phyloP scores from a whole-genome alignment of 1,140 invertebrate genomes.

The Carposina sasakii region DNA sequence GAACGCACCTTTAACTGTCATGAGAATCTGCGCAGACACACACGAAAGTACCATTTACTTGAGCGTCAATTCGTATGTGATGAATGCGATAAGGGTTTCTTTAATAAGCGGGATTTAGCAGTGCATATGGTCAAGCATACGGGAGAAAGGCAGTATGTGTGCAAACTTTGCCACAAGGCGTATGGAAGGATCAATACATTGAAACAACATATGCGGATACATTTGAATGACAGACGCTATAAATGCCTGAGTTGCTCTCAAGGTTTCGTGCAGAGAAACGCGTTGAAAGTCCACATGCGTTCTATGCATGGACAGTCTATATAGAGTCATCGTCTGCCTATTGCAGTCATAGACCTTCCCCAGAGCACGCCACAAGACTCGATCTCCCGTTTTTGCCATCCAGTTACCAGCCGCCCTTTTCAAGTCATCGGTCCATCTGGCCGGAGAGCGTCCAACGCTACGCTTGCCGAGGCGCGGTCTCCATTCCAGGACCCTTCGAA shows the following conservation, averaged over 20 bases:
- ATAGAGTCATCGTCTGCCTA: too few species aligned
- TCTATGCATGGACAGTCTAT: constrained; percentile 24
- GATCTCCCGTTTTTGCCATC: too few species aligned
- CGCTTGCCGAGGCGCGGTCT: too few species aligned
- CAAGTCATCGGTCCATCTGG: too few species aligned
- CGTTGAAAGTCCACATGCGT: constrained; percentile 30
- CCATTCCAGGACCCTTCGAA: too few species aligned
- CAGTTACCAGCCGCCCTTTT: too few species aligned
- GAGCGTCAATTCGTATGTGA: constrained; percentile 14
- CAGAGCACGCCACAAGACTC: too few species aligned
- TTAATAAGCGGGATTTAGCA: constrained; percentile 28
- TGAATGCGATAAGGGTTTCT: constrained; percentile 24
- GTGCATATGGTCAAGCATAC: constrained; percentile 72
- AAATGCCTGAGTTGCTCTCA: constrained; percentile 57
- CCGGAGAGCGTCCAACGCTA: too few species aligned
- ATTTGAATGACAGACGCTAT: constrained; percentile 58
- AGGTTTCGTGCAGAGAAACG: constrained; percentile 41
- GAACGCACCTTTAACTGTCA: constrained; percentile 20
- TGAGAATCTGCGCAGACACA: constrained; percentile 17
- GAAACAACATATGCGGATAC: constrained; percentile 66
- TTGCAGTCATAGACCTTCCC: too few species aligned
- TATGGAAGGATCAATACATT: constrained; percentile 73
- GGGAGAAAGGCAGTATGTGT: constrained; percentile 80
- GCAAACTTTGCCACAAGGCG: constrained; percentile 75
- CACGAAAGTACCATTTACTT: constrained; percentile 29